Percentiles rank a stretch among this genome's conserved stretches.
These are phyloP conservation scores for Masnerella sp. DNA, from an alignment of 2,888 invertebrate genomes.

Conservation along the genomic window DNA sequence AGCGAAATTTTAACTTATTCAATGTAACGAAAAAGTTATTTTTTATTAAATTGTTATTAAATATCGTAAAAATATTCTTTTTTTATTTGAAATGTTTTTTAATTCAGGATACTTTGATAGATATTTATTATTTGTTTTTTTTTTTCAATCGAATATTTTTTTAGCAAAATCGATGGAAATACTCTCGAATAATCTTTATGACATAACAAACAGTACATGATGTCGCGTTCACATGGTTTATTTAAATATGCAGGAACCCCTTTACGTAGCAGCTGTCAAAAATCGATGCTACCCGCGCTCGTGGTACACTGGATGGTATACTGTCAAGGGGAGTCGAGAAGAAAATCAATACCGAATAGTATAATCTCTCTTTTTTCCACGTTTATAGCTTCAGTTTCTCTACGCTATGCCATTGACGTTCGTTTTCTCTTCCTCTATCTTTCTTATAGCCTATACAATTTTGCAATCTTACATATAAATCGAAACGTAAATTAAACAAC, in stretches of 20 bases:
- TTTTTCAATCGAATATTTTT: too few relatives aligned
- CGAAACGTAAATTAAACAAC: background rate
- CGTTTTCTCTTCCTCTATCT: constrained; percentile 14
- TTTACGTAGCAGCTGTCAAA: constrained; percentile 75
- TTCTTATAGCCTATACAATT: constrained; percentile 2
- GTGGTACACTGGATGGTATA: constrained; percentile 52
- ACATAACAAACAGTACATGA: constrained; percentile 1
- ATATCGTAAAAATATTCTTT: too few relatives aligned
- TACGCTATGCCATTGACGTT: constrained; percentile 47
- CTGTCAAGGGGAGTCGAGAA: constrained; percentile 60
- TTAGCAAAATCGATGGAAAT: too few relatives aligned
- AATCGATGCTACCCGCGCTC: constrained; percentile 73
- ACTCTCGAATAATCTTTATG: too few relatives aligned
- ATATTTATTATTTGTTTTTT: too few relatives aligned
- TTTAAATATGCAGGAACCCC: constrained; percentile 55
- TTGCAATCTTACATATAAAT: too few relatives aligned
- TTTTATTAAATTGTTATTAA: too few relatives aligned
- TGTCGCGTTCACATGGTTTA: constrained; percentile 52
- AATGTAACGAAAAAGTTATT: too few relatives aligned
- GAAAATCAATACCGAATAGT: constrained; percentile 61
- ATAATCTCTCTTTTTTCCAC: constrained; percentile 54
- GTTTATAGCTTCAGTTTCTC: constrained; percentile 45
- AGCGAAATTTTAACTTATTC: too few relatives aligned
- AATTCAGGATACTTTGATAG: too few relatives aligned
- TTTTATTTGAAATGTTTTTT: too few relatives aligned